Evolutionary conservation across 2,113 vertebrate genomes (phyloP), one percentile per base, ranked within the genome.

Genomic region (Herpetotheres cachinnans): DNA sequence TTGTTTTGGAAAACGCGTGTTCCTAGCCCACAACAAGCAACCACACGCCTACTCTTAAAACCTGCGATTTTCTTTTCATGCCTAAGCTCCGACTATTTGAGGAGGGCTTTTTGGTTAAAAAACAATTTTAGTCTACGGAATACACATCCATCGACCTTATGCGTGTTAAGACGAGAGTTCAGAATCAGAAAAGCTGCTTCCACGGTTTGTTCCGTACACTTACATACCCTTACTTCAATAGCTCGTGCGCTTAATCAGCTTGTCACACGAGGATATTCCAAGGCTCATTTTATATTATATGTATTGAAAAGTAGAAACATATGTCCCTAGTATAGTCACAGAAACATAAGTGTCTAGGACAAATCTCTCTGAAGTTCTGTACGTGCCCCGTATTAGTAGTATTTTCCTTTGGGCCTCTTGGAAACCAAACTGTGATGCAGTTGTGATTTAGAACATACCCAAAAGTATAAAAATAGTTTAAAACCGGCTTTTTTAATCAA

Each of bases 281-380:
- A 58, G 47, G 62, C 29, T 42, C 36, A 38, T 90, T 93, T 89
- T 91, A 82, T 82, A 85, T 40, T 92, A 34, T 34, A 66, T n/a
- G 70, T 46, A 79, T 58, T 65, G 54, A 42, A 93, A 91, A 93
- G 38, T 65, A 96, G 78, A 93, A 95, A 92, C 91, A 95, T 27
- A 74, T 95, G 82, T 71, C 65, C 52, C 24, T 77, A 14, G 30
- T 84, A 88, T 47, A 11, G 2, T 77, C 82, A 77, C 30, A 87
- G 62, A 91, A 96, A 93, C 32, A 27, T 79, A 69, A 92, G 44
- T 34, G 49, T 18, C 62, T 91, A 76, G 74, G 61, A 44, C 25
- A 86, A 81, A 83, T 52, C 66, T 66, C 62, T 74, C 90, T 67
- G 59, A 93, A 86, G 46, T 74, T 84, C 44, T 72, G 47, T 73